Evolutionary conservation across 1,140 invertebrate genomes (phyloP), one percentile per base, ranked within the genome.

Genomic region (Rhopalosiphum maidis): DNA sequence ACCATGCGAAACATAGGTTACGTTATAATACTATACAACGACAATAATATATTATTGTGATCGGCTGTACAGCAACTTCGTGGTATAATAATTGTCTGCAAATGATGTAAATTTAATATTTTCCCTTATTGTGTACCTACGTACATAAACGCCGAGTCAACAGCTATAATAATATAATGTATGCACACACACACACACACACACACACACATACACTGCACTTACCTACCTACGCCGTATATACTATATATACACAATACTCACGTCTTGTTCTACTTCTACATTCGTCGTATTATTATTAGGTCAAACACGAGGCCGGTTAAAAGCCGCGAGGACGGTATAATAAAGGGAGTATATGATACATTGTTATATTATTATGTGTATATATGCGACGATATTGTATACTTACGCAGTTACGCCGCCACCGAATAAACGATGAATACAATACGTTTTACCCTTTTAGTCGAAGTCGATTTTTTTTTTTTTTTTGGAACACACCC

Each of bases 401-500:
- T 54, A n/a, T 46, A 21, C 83, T 41, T 86, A 43, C 48, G 35
- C 22, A 22, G 35, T 77, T 23, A 89, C 8, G 48, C 21, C 8
- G 43, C 35, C 35, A 35, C 8, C 43, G 3, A 48, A 51, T 54
- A 89, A 90, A 55, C 89, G 37, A 41, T 41, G 55, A 90, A 90
- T 46, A 90, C 55, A 90, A 90, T 90, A 43, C 54, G 25, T 43
- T 90, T 90, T 90, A 90, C 89, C 89, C 89, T 90, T 90, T 90
- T 68, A 43, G 55, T 4, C 35, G 0, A 30, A 68, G 54, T 90
- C 55, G 89, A 25, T 90, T 60, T 68, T 90, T 60, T 60, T 90
- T 86, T 85, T 89, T 54, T 54, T 89, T 54, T 37, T 54, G 8
- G 21, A 55, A 60, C 54, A 60, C 54, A 41, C 37, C 54, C 88